Percentiles rank a stretch among this genome's conserved stretches.
These are phyloP conservation scores for Nymphalis polychloros DNA, from an alignment of 2,888 invertebrate species.

Conservation along the genomic window DNA sequence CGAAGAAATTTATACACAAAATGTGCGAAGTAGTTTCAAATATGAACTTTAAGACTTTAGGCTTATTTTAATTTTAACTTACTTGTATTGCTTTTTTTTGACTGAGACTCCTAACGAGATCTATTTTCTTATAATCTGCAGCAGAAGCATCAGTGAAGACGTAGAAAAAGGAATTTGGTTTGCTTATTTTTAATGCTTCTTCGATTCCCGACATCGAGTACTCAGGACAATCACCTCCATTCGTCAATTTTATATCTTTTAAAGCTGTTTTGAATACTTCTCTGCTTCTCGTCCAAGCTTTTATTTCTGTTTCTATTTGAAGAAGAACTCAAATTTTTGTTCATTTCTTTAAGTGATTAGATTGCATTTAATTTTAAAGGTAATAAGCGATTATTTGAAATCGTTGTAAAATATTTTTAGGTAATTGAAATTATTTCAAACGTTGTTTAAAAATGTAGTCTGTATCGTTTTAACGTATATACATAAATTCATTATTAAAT, in stretches of 20 bases:
- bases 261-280: conserved; percentile 48
- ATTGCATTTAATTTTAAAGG: no score
- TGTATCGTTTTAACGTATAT: no score
- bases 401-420: no score
- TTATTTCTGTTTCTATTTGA: conserved; percentile 43
- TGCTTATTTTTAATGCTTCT: conserved; percentile 50
- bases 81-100: conserved; percentile 51
- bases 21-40: no score
- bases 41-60: no score
- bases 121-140: conserved; percentile 46
- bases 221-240: conserved; percentile 59
- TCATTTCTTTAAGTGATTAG: no score
- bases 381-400: no score
- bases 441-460: no score
- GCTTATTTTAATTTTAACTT: background rate
- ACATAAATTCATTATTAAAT: no score
- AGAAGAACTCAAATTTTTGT: conserved; percentile 2
- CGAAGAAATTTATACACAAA: no score
- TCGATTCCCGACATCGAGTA: conserved; percentile 59
- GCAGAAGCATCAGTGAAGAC: conserved; percentile 69
- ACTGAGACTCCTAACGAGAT: conserved; percentile 51
- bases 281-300: conserved; percentile 47
- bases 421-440: no score
- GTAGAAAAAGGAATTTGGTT: conserved; percentile 57
- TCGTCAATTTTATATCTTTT: conserved; percentile 41